Conservation (phyloP, 2,888 invertebrate species). For the Beris chalybata region DNA sequence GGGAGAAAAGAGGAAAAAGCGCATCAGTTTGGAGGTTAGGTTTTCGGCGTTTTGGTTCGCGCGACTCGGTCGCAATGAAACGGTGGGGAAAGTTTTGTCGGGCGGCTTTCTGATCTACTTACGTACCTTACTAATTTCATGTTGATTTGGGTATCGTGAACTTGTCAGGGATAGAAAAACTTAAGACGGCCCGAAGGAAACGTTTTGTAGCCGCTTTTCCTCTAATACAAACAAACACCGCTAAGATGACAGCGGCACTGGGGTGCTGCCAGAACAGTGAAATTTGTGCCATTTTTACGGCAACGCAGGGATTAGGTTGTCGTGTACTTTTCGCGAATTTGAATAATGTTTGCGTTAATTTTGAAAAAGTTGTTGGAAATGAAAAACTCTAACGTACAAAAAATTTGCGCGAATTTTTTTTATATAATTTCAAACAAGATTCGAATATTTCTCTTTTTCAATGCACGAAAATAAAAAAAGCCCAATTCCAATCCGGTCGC, state of each 20-base stretch:
- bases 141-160: background rate
- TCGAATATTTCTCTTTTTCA: no score
- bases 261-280: slow-evolving; percentile 11
- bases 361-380: no score
- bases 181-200: slow-evolving; percentile 16
- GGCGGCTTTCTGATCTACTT: background rate
- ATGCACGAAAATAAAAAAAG: no score
- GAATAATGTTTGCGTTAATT: no score
- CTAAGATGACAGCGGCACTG: slow-evolving; percentile 28
- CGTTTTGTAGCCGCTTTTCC: slow-evolving; percentile 23
- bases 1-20: background rate
- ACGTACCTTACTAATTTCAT: slow-evolving; percentile 32
- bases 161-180: slow-evolving; percentile 3
- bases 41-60: background rate
- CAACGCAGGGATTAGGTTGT: no score
- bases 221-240: slow-evolving; percentile 30
- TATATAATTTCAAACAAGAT: no score
- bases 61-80: background rate
- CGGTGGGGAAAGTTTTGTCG: background rate
- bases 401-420: no score
- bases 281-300: no score
- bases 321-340: no score
- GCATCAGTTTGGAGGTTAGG: slow-evolving; percentile 12
- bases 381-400: no score
- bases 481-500: no score